Conservation (phyloP, 2,888 invertebrate species). For the Lochmaea crataegi region DNA sequence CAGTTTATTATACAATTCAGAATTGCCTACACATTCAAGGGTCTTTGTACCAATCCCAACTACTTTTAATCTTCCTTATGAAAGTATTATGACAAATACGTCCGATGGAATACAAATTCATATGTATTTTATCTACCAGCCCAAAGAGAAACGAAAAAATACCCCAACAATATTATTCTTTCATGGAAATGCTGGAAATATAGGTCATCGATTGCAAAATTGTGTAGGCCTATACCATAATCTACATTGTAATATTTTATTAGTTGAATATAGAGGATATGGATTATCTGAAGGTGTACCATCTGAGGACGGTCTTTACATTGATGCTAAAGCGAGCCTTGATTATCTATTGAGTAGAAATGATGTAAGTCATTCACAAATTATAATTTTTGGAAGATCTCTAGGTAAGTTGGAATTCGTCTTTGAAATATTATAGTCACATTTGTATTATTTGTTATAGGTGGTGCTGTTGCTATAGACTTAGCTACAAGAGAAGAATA, state of each 20-base stretch:
- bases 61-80: constrained; percentile 86
- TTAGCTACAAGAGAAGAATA: constrained; percentile 82
- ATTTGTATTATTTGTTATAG: constrained; percentile 62
- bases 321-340: constrained; percentile 88
- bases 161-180: constrained; percentile 89
- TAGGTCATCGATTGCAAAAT: constrained; percentile 85
- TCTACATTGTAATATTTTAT: constrained; percentile 85
- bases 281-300: constrained; percentile 91
- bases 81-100: constrained; percentile 81
- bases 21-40: constrained; percentile 88
- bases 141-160: constrained; percentile 73
- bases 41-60: constrained; percentile 89
- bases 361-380: constrained; percentile 86
- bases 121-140: constrained; percentile 84
- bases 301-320: constrained; percentile 86
- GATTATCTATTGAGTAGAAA: constrained; percentile 84
- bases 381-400: constrained; percentile 91
- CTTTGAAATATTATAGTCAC: neutral
- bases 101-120: constrained; percentile 83
- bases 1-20: constrained; percentile 87
- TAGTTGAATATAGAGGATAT: constrained; percentile 96
- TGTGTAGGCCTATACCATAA: constrained; percentile 86
- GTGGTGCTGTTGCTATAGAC: constrained; percentile 93
- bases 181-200: constrained; percentile 97
- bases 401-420: constrained; percentile 67